phyloP scores from a whole-genome alignment of 2,113 vertebrate species.

The Spheniscus mendiculus region DNA sequence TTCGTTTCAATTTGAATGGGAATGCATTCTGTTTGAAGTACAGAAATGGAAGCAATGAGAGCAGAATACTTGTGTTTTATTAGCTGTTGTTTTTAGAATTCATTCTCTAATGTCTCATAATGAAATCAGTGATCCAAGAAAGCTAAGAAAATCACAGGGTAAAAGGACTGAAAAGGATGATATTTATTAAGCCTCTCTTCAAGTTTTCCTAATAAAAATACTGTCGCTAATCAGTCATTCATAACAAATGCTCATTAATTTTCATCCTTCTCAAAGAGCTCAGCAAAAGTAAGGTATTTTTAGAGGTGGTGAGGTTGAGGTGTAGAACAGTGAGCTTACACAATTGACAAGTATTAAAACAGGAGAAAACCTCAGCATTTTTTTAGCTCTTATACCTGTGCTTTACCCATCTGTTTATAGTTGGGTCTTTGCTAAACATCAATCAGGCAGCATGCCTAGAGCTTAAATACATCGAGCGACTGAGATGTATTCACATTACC shows the following conservation, averaged over 20 bases:
- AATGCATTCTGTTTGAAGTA: background rate
- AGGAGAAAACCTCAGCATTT: background rate
- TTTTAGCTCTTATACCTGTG: background rate
- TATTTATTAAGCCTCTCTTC: slow-evolving; percentile 23
- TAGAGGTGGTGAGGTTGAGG: background rate
- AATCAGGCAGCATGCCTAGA: background rate
- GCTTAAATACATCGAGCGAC: background rate
- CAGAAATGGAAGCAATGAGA: background rate
- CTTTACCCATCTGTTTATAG: background rate
- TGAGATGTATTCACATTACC: background rate
- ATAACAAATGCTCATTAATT: slow-evolving; percentile 41
- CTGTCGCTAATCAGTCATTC: background rate
- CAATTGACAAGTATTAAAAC: background rate
- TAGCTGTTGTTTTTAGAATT: slow-evolving; percentile 1
- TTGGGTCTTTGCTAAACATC: background rate
- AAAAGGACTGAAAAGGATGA: background rate
- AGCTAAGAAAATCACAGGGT: background rate
- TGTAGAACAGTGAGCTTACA: background rate
- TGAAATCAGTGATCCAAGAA: slow-evolving; percentile 22
- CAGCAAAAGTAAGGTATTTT: background rate
- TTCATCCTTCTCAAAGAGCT: background rate
- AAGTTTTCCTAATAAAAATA: background rate
- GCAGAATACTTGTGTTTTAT: background rate
- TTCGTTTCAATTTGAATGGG: background rate
- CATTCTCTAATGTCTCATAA: slow-evolving; percentile 19